Percentiles rank a stretch among this genome's conserved stretches.
These are phyloP conservation scores for Phorcus lineatus DNA, from an alignment of 2,888 invertebrate genomes.

Conservation along the genomic window DNA sequence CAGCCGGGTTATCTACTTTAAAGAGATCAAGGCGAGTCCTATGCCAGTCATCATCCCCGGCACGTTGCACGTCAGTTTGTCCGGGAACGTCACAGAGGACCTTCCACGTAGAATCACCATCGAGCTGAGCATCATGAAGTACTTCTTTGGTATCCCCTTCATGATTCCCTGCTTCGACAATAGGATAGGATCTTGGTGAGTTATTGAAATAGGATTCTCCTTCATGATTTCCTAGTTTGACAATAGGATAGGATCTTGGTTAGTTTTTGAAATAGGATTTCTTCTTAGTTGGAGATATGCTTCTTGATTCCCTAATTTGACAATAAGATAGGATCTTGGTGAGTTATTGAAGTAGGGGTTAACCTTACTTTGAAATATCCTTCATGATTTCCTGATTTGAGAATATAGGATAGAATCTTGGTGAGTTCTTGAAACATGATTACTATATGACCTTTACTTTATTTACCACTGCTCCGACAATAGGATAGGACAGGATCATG, in stretches of 20 bases:
- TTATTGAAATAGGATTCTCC: conserved; percentile 22
- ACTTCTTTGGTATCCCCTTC: conserved; percentile 68
- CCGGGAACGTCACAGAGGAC: conserved; percentile 63
- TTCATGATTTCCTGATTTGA: conserved; percentile 68
- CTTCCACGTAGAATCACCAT: conserved; percentile 64
- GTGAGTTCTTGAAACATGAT: conserved; percentile 48
- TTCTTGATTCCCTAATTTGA: conserved; percentile 68
- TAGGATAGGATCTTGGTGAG: conserved; percentile 70
- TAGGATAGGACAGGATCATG: conserved; percentile 48
- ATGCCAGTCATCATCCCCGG: conserved; percentile 69
- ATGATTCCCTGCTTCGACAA: conserved; percentile 67
- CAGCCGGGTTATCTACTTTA: conserved; percentile 57
- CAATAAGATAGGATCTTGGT: conserved; percentile 69
- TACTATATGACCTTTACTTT: conserved; percentile 44
- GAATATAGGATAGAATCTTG: conserved; percentile 67
- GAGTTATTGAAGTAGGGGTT: conserved; percentile 33
- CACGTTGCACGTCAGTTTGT: conserved; percentile 62
- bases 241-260: conserved; percentile 69
- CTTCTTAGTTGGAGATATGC: conserved; percentile 66
- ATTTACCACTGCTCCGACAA: conserved; percentile 66
- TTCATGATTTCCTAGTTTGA: conserved; percentile 68
- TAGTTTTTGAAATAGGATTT: conserved; percentile 52
- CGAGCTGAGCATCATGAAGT: conserved; percentile 66
- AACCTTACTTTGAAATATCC: conserved; percentile 18
- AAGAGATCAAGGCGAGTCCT: conserved; percentile 60